Evolutionary conservation across 1,140 invertebrate species (phyloP).

Genomic region (Zaprionus camerounensis): DNA sequence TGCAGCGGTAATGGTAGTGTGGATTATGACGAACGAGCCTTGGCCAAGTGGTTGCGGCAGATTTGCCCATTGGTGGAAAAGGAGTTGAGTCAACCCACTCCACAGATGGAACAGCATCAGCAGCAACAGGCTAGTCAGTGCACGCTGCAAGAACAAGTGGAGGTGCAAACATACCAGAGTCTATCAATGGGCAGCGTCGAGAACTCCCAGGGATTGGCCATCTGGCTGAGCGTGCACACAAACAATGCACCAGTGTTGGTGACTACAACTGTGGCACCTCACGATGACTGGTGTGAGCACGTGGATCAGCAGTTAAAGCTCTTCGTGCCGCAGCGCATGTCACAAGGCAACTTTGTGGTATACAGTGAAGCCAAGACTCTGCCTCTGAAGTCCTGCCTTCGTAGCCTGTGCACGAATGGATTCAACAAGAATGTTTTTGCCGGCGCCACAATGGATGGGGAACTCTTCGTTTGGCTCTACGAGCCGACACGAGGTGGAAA

Average conservation of each 20-base stretch:
- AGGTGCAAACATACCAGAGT: slow-evolving; percentile 74
- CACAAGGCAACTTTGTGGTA: slow-evolving; percentile 60
- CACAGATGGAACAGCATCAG: slow-evolving; percentile 43
- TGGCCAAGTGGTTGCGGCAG: slow-evolving; percentile 70
- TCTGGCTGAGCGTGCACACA: slow-evolving; percentile 77
- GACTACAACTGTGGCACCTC: slow-evolving; percentile 66
- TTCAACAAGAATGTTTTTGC: slow-evolving; percentile 77
- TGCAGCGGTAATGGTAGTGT: slow-evolving; percentile 1
- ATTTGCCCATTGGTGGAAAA: slow-evolving; percentile 72
- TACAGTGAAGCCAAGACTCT: slow-evolving; percentile 60
- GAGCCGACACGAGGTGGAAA: slow-evolving; percentile 29
- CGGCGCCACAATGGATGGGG: slow-evolving; percentile 76
- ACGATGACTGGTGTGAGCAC: slow-evolving; percentile 83
- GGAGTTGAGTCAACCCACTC: slow-evolving; percentile 72
- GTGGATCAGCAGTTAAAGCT: slow-evolving; percentile 70
- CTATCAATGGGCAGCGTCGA: slow-evolving; percentile 51
- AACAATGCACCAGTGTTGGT: slow-evolving; percentile 78
- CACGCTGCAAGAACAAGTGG: slow-evolving; percentile 55
- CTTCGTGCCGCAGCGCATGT: slow-evolving; percentile 70
- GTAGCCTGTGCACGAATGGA: slow-evolving; percentile 67
- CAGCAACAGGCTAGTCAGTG: slow-evolving; percentile 38
- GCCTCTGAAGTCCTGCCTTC: slow-evolving; percentile 69
- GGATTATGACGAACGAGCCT: slow-evolving; percentile 63
- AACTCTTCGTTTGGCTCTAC: slow-evolving; percentile 74
- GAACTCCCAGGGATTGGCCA: slow-evolving; percentile 72